Conservation (phyloP, 2,113 vertebrate genomes). For the Toxostoma redivivum region DNA sequence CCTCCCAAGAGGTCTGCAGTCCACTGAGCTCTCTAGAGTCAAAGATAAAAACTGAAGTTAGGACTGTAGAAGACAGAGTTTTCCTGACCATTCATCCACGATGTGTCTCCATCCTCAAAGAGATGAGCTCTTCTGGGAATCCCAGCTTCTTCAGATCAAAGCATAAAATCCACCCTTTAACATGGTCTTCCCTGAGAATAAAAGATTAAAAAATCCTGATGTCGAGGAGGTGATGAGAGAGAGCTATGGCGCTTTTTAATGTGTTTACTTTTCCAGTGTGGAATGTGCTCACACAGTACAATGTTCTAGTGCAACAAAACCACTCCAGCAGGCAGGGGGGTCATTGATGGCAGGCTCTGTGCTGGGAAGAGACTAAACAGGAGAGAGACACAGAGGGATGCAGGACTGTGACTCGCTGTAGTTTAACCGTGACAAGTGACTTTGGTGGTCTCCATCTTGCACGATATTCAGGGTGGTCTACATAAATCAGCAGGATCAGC, state of each 20-base stretch:
- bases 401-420: background rate
- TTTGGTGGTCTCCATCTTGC: slow-evolving; percentile 30
- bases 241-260: background rate
- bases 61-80: background rate
- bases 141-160: background rate
- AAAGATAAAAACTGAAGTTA: background rate
- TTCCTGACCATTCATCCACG: background rate
- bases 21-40: background rate
- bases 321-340: background rate
- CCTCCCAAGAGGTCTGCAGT: background rate
- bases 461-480: slow-evolving; percentile 14
- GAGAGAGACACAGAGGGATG: background rate
- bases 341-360: background rate
- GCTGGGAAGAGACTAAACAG: slow-evolving; percentile 22
- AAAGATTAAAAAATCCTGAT: background rate
- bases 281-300: background rate
- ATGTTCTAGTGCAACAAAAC: background rate
- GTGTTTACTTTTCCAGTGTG: slow-evolving; percentile 32
- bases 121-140: background rate
- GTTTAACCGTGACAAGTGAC: slow-evolving; percentile 20
- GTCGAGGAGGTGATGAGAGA: background rate
- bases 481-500: slow-evolving; percentile 17
- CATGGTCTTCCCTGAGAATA: background rate
- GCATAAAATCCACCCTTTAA: background rate
- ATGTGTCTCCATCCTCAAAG: background rate